phyloP scores from a whole-genome alignment of 2,113 vertebrate genomes.

The Bos indicus region DNA sequence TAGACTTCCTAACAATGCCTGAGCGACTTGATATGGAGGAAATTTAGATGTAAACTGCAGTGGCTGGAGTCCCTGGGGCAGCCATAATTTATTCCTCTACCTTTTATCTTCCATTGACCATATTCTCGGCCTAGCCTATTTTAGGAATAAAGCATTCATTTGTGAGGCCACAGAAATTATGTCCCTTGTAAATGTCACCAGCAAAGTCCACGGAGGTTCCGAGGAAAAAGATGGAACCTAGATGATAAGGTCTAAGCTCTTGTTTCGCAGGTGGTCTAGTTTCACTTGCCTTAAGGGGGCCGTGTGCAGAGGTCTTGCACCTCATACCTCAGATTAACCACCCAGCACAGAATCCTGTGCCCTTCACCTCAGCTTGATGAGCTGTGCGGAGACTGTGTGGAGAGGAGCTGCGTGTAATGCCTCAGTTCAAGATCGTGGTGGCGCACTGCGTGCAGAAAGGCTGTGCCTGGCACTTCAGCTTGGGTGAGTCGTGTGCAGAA shows the following conservation, averaged over 20 bases:
- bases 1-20: slow-evolving; percentile 19
- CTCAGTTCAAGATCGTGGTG: not conserved
- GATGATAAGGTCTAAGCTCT: not conserved
- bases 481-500: not conserved
- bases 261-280: not conserved
- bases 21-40: slow-evolving; percentile 29
- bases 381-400: too few relatives aligned
- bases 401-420: accelerated
- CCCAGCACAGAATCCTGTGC: not conserved
- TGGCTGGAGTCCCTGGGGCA: not conserved
- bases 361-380: not conserved
- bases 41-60: slow-evolving; percentile 27
- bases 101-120: not conserved
- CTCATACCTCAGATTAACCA: not conserved
- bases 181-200: not conserved
- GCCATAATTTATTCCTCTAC: not conserved
- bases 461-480: not conserved
- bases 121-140: not conserved
- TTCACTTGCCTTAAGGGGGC: not conserved
- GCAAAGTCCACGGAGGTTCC: too few relatives aligned
- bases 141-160: not conserved
- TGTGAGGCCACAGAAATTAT: not conserved
- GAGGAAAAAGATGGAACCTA: not conserved
- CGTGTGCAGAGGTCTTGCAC: not conserved
- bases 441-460: not conserved